phyloP scores from a whole-genome alignment of 2,113 vertebrate genomes.

The Salvelinus fontinalis region DNA sequence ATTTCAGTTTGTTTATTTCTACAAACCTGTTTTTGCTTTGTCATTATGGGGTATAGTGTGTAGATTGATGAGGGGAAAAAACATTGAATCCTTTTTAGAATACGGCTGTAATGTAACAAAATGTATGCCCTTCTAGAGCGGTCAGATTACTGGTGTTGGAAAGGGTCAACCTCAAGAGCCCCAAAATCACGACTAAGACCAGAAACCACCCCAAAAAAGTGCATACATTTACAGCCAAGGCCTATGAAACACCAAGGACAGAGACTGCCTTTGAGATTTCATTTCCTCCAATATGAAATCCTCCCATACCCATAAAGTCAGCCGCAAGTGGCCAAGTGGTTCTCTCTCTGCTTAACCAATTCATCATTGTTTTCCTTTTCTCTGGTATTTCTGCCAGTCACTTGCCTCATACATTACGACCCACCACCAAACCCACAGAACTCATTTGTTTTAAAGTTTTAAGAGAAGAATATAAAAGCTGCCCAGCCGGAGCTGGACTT shows the following conservation, averaged over 20 bases:
- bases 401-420: not conserved
- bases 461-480: slow-evolving; percentile 4
- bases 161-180: slow-evolving; percentile 21
- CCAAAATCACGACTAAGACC: slow-evolving; percentile 23
- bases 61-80: too few relatives aligned
- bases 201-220: slow-evolving; percentile 28
- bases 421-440: slow-evolving; percentile 25
- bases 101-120: too few relatives aligned
- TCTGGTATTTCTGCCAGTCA: slow-evolving; percentile 8
- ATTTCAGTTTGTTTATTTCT: too few relatives aligned
- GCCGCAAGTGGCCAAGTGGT: slow-evolving; percentile 6
- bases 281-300: slow-evolving; percentile 34
- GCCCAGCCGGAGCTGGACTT: not conserved
- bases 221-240: not conserved
- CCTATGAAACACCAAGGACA: slow-evolving; percentile 11
- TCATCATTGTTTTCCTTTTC: slow-evolving; percentile 20
- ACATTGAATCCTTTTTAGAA: too few relatives aligned
- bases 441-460: slow-evolving; percentile 23
- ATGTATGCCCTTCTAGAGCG: slow-evolving; percentile 24
- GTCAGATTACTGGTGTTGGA: slow-evolving; percentile 26
- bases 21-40: too few relatives aligned
- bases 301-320: slow-evolving; percentile 18
- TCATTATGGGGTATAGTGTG: too few relatives aligned
- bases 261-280: slow-evolving; percentile 31
- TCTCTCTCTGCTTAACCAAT: slow-evolving; percentile 28